Evolutionary conservation across 1,140 invertebrate species (phyloP).

Genomic region (Drosophila tropicalis): DNA sequence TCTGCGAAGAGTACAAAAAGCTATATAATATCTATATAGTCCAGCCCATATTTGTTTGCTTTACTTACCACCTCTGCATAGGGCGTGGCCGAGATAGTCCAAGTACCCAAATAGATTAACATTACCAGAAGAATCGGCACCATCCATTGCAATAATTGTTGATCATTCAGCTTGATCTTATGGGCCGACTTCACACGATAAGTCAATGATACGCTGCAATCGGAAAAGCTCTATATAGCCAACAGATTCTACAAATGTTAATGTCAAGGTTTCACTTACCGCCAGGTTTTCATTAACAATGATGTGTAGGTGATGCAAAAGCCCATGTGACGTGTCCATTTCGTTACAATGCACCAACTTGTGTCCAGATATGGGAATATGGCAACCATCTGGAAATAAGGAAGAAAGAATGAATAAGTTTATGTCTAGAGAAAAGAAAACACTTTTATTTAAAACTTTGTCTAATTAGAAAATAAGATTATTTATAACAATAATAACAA

Average conservation of each 20-base stretch:
- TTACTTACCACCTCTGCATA: constrained; percentile 87
- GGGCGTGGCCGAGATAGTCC: constrained; percentile 93
- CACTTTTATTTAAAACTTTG: too few relatives aligned
- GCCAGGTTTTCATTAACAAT: constrained; percentile 96
- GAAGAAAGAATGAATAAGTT: too few relatives aligned
- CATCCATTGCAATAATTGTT: constrained; percentile 95
- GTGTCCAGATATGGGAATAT: constrained; percentile 93
- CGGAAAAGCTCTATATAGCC: background rate
- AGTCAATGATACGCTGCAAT: constrained; percentile 92
- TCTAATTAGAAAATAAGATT: too few relatives aligned
- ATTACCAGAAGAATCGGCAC: constrained; percentile 94
- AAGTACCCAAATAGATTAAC: constrained; percentile 93
- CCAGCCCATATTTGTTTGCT: background rate
- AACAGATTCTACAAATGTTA: background rate
- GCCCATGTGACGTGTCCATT: constrained; percentile 95
- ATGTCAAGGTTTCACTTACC: constrained; percentile 84
- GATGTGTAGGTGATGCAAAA: constrained; percentile 96
- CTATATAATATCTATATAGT: background rate
- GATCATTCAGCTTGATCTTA: constrained; percentile 95
- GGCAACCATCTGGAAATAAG: constrained; percentile 94
- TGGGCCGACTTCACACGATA: constrained; percentile 97
- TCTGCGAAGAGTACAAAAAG: constrained; percentile 78
- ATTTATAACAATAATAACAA: background rate
- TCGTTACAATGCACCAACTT: constrained; percentile 93
- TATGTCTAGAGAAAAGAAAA: too few relatives aligned